Base-by-base conservation (phyloP, 2,888 invertebrate genomes). In the Aricia artaxerxes region DNA sequence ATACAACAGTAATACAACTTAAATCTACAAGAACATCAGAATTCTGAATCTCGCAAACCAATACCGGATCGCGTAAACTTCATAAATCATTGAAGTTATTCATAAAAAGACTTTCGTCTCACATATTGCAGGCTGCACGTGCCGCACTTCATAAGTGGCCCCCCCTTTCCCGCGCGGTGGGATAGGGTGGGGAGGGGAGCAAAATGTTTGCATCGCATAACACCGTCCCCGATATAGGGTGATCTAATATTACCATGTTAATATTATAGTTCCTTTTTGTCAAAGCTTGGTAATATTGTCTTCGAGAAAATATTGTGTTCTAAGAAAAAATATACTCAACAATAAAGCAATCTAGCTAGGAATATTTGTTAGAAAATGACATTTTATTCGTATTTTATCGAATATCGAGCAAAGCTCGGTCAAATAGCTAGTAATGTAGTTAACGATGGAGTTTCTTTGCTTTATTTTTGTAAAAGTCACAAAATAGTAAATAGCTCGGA, bases 11-110 rank as follows among this genome's bases (percentile, higher is more conserved):
- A 57, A 57, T 16, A 57, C 16, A 57, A 57, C 16, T 11, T 31
- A 31, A 49, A 49, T 49, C 11, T 49, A 49, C 11, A 49, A 31
- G 11, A 7, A 11, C 31, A 7, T 24, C 24, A 24, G 31, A 64
- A 24, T 31, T 64, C 64, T 31, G 89, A 91, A 92, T 73, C 73
- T 40, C 72, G 11, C 72, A 53, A 31, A 86, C 85, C 84, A 84
- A 84, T 85, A 86, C 84, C 83, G 83, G 44, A 73, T 72, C 53
- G 60, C 84, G 84, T 86, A 82, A 83, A 89, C 88, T 90, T 90
- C 89, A 92, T 94, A 94, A 94, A 93, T 93, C 93, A 93, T 92
- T 91, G 88, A 85, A 91, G 91, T 90, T 92, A 93, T 93, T 94
- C 94, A 93, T 93, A 93, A 93, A 93, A 93, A 92, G 90, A 89